Conservation (phyloP, 2,888 invertebrate species). For the Ditula angustiorana region DNA sequence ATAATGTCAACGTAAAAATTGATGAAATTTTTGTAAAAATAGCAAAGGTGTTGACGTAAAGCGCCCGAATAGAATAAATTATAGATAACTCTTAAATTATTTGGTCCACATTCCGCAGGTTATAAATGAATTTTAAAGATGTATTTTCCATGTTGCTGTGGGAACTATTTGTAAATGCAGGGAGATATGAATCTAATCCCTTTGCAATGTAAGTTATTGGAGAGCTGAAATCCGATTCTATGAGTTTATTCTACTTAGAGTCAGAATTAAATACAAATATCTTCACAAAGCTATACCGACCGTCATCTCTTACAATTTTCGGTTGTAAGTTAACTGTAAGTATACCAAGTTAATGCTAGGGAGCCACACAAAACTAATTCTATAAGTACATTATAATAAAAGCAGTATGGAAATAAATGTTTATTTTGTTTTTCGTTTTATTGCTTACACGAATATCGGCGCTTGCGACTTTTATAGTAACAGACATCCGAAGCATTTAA, state of each 20-base stretch:
- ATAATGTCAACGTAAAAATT: background rate
- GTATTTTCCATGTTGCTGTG: too few species aligned
- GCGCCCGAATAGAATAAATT: background rate
- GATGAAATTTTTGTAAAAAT: conserved; percentile 6
- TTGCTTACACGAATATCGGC: conserved; percentile 28
- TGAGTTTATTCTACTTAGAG: background rate
- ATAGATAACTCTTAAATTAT: background rate
- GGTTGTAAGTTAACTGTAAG: too few species aligned
- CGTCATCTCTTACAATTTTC: too few species aligned
- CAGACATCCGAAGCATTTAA: conserved; percentile 37
- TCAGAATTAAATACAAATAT: background rate
- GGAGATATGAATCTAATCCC: background rate
- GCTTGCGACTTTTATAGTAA: conserved; percentile 28
- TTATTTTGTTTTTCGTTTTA: conserved; percentile 42
- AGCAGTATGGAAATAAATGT: conserved; percentile 40
- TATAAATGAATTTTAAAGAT: too few species aligned
- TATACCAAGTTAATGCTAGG: too few species aligned
- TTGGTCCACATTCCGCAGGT: background rate
- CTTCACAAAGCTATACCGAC: too few species aligned
- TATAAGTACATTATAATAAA: conserved; percentile 1
- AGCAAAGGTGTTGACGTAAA: conserved; percentile 2
- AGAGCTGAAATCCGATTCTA: background rate
- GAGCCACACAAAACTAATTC: background rate
- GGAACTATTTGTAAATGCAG: background rate
- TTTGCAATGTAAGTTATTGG: background rate